Evolutionary conservation across 2,113 vertebrate species (phyloP), one percentile per base, ranked within the genome.

Genomic region (Cranoglanis bouderius): DNA sequence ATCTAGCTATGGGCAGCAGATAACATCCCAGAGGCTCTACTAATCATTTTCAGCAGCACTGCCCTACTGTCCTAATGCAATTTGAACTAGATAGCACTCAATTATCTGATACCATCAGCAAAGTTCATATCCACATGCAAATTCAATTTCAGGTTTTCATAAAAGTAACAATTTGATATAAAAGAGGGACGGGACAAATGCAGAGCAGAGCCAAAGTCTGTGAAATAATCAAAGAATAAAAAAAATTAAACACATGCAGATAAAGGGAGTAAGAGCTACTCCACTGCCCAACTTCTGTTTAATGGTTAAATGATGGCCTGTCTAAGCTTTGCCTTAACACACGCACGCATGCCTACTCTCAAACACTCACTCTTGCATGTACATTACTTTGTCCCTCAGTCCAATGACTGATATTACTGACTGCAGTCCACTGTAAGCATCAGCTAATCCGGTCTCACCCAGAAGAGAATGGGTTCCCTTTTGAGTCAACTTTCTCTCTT

Each of bases 71-170:
- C 55, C 88, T 87, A 84, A 43, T 77, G 67, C 57, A 61, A 55
- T n/a, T 32, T 55, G 55, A 55, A 82, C 38, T 63, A 29, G 75
- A 85, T 9, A 86, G 70, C 49, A 65, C 70, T 88, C 70, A 86
- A 86, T 70, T 82, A 77, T 86, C 53, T 86, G 85, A 86, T 86
- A 85, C 24, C 14, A 83, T 85, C 84, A 85, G 80, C n/a, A 77
- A 38, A 53, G 87, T 83, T 67, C n/a, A 63, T 57, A 57, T 86
- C 59, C 29, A 55, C 38, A 55, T 75, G 57, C 51, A 82, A 78
- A 88, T 49, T 78, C 78, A 49, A 61, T 72, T 53, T 46, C 63
- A 55, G 57, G 16, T 84, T 65, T 90, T 82, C 53, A 75, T 63
- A 51, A 57, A 57, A 82, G 67, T 32, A 90, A 72, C 49, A 85